phyloP scores from a whole-genome alignment of 2,113 vertebrate species.

The Polypterus senegalus region DNA sequence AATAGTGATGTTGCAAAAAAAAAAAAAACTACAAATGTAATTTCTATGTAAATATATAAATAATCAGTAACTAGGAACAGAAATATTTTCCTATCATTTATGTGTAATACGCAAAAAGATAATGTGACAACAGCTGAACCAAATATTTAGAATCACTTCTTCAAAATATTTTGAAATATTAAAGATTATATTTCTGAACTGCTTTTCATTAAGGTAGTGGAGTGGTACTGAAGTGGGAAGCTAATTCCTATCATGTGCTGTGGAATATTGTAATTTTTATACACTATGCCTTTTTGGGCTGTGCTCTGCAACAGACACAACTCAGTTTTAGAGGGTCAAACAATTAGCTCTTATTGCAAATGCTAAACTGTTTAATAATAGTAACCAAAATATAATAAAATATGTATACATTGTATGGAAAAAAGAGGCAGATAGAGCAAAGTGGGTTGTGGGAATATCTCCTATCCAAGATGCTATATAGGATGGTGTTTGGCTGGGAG shows the following conservation, averaged over 20 bases:
- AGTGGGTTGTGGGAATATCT: too few species aligned
- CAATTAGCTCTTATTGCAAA: slow-evolving; percentile 43
- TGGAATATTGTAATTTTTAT: slow-evolving; percentile 29
- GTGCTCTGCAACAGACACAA: slow-evolving; percentile 38
- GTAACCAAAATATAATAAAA: slow-evolving; percentile 47
- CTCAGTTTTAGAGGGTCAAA: slow-evolving; percentile 29
- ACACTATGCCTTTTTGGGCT: slow-evolving; percentile 22
- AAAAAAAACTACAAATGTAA: too few species aligned
- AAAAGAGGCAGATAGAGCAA: too few species aligned
- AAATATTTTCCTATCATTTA: too few species aligned
- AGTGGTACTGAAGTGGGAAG: slow-evolving; percentile 12
- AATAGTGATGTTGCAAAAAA: too few species aligned
- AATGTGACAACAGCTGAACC: too few species aligned
- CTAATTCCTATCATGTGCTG: slow-evolving; percentile 29
- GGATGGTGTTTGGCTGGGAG: too few species aligned
- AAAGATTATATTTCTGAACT: slow-evolving; percentile 42
- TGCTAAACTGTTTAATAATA: slow-evolving; percentile 44
- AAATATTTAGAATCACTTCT: not conserved
- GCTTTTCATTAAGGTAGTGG: slow-evolving; percentile 25
- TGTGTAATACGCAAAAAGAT: too few species aligned
- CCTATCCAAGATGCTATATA: too few species aligned
- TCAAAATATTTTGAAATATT: slow-evolving; percentile 33
- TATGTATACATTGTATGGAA: not conserved
- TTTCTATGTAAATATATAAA: too few species aligned
- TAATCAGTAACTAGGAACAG: too few species aligned